Evolutionary conservation across 2,113 vertebrate genomes (phyloP).

Genomic region (Mobula birostris): DNA sequence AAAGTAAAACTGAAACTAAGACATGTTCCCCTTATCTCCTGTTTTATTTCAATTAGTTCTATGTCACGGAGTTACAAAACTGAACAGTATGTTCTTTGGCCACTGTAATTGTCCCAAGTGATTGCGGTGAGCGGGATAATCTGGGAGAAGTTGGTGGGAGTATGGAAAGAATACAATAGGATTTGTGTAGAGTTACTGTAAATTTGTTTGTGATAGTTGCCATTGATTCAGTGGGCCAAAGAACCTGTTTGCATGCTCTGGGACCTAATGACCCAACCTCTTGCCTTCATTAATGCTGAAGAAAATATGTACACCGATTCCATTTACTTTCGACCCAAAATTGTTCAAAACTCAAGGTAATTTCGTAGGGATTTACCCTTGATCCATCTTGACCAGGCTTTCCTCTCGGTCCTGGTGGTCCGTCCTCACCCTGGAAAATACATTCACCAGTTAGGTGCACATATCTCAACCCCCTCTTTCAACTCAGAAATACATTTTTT

Average conservation of each 20-base stretch:
- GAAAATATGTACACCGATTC: neutral
- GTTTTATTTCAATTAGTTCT: too few species aligned
- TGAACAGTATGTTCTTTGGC: too few species aligned
- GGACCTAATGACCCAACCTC: neutral
- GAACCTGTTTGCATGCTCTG: neutral
- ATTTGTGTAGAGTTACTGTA: neutral
- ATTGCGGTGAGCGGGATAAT: too few species aligned
- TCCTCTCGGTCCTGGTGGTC: constrained; percentile 59
- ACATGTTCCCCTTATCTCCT: too few species aligned
- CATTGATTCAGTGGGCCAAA: neutral
- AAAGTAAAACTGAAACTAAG: too few species aligned
- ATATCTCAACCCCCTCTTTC: neutral
- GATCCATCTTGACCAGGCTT: constrained; percentile 67
- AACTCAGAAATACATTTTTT: neutral
- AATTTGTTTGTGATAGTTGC: neutral
- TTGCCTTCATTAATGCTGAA: neutral
- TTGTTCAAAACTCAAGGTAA: neutral
- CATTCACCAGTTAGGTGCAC: neutral
- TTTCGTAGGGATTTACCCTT: constrained; percentile 56
- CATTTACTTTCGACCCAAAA: neutral
- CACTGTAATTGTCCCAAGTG: too few species aligned
- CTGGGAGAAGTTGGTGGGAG: too few species aligned
- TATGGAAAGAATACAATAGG: neutral
- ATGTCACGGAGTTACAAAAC: too few species aligned
- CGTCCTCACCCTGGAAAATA: constrained; percentile 58